Evolutionary conservation across 1,140 invertebrate genomes (phyloP).

Genomic region (Temnothorax curvispinosus): DNA sequence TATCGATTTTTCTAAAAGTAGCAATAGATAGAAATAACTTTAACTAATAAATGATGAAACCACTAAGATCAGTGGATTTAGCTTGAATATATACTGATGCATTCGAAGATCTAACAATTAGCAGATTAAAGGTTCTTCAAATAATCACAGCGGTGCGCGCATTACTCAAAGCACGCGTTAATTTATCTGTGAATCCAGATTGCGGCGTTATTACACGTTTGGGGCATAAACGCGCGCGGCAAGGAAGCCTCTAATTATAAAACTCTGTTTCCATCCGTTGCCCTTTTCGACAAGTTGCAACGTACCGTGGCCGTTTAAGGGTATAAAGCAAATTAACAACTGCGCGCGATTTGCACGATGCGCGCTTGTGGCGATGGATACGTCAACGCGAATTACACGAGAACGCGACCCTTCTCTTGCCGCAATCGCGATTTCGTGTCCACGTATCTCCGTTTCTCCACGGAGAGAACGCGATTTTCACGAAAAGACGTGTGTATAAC

Average conservation of each 20-base stretch:
- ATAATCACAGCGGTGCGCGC: neutral
- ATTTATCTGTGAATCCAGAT: constrained; percentile 53
- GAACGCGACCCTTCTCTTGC: constrained; percentile 41
- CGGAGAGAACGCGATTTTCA: constrained; percentile 68
- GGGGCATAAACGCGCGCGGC: constrained; percentile 3
- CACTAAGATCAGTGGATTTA: neutral
- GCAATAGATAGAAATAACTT: neutral
- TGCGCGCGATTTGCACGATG: constrained; percentile 58
- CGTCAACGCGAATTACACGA: constrained; percentile 39
- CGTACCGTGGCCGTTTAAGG: constrained; percentile 22
- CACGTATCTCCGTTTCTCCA: constrained; percentile 59
- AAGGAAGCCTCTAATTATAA: constrained; percentile 51
- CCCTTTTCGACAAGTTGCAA: constrained; percentile 27
- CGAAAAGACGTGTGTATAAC: constrained; percentile 56
- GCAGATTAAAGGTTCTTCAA: constrained; percentile 4
- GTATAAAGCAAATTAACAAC: constrained; percentile 57
- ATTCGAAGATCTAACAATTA: constrained; percentile 17
- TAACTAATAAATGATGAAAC: constrained; percentile 11
- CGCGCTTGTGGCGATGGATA: constrained; percentile 63
- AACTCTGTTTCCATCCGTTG: constrained; percentile 40
- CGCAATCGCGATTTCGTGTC: constrained; percentile 38
- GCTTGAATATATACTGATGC: neutral
- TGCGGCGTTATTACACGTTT: constrained; percentile 25
- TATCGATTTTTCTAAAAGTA: neutral
- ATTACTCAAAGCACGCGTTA: constrained; percentile 41